phyloP scores from a whole-genome alignment of 2,888 invertebrate species.

The Drosophila nigricruria region DNA sequence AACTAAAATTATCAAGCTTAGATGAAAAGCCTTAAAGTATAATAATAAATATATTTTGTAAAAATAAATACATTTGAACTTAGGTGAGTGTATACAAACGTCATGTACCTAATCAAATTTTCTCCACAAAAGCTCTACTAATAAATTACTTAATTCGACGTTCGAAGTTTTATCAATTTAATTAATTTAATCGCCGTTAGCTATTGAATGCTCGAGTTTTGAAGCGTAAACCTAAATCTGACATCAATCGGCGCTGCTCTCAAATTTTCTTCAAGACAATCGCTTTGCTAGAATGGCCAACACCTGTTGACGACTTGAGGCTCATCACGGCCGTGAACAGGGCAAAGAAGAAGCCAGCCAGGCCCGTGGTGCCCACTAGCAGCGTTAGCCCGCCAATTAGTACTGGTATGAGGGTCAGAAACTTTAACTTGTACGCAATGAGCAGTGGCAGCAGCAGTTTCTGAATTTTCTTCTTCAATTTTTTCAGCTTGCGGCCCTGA shows the following conservation, averaged over 20 bases:
- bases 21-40: too few relatives aligned
- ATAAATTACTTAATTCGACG: slow-evolving; percentile 37
- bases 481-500: slow-evolving; percentile 84
- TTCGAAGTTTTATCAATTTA: slow-evolving; percentile 1
- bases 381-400: slow-evolving; percentile 90
- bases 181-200: slow-evolving; percentile 27
- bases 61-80: not conserved
- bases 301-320: slow-evolving; percentile 86
- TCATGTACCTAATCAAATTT: not conserved
- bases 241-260: slow-evolving; percentile 28
- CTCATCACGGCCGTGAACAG: slow-evolving; percentile 93
- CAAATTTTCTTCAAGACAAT: slow-evolving; percentile 73
- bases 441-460: slow-evolving; percentile 91
- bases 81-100: slow-evolving; percentile 21
- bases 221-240: slow-evolving; percentile 21
- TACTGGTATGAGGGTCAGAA: slow-evolving; percentile 91
- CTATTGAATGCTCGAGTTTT: slow-evolving; percentile 7
- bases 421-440: slow-evolving; percentile 93
- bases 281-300: slow-evolving; percentile 68
- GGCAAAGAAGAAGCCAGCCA: slow-evolving; percentile 95
- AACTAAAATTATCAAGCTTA: too few relatives aligned
- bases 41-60: not conserved
- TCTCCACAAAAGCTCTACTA: not conserved
- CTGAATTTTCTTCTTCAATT: slow-evolving; percentile 88
- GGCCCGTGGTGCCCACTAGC: slow-evolving; percentile 91